Conservation (phyloP, 1,140 invertebrate species). For the Eciton burchellii region DNA sequence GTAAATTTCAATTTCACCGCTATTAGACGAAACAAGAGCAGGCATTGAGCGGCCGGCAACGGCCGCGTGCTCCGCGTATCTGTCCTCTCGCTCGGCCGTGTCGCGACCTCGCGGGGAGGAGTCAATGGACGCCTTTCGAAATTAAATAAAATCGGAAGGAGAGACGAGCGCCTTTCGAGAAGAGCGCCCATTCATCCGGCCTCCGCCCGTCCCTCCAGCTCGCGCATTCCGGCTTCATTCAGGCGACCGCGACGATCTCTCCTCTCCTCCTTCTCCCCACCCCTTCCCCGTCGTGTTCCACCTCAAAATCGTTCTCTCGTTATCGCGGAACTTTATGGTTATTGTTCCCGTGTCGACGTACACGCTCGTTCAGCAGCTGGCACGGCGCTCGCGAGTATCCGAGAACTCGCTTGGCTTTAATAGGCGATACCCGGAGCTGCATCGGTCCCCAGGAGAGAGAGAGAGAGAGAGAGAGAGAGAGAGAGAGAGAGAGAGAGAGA, state of each 20-base stretch:
- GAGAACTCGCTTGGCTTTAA: constrained; percentile 45
- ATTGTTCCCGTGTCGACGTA: constrained; percentile 62
- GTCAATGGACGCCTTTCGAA: constrained; percentile 55
- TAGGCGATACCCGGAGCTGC: constrained; percentile 19
- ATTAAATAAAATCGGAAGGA: constrained; percentile 72
- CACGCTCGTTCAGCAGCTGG: constrained; percentile 65
- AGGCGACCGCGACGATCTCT: constrained; percentile 22
- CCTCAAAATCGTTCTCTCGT: constrained; percentile 43
- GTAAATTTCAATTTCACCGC: constrained; percentile 70
- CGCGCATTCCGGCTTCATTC: constrained; percentile 59
- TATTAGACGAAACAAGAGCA: constrained; percentile 60
- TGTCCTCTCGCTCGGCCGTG: constrained; percentile 41
- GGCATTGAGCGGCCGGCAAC: constrained; percentile 60
- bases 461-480: constrained; percentile 23
- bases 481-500: constrained; percentile 2
- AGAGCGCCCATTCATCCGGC: constrained; percentile 57
- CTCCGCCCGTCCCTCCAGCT: too few relatives aligned
- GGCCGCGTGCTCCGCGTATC: constrained; percentile 47
- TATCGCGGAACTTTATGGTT: constrained; percentile 70
- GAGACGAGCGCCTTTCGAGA: constrained; percentile 59
- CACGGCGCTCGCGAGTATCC: constrained; percentile 30
- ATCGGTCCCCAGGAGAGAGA: neutral
- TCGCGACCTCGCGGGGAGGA: constrained; percentile 7
- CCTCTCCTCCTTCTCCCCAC: neutral
- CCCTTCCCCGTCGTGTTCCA: neutral